These are phyloP conservation scores for Teleopsis dalmanni DNA, from an alignment of 1,140 invertebrate genomes.

Conservation along the genomic window DNA sequence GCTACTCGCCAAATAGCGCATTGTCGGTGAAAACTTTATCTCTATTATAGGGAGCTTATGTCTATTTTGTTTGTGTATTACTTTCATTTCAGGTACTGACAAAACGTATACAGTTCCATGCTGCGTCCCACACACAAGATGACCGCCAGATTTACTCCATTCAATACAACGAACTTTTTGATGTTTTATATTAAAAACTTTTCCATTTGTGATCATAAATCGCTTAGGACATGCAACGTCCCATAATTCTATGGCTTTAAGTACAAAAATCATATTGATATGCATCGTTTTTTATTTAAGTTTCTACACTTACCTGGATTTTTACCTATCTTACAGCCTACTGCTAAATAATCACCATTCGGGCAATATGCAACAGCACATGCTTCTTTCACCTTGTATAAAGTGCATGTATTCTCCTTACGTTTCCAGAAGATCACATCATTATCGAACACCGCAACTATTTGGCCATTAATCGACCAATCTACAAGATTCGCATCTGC, in stretches of 20 bases:
- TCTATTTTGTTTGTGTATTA: conserved; percentile 18
- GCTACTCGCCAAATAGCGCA: conserved; percentile 30
- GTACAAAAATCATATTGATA: background rate
- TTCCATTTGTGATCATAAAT: conserved; percentile 23
- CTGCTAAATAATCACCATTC: conserved; percentile 26
- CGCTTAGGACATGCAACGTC: conserved; percentile 16
- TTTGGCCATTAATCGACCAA: conserved; percentile 31
- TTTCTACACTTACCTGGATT: conserved; percentile 6
- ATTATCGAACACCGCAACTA: conserved; percentile 28
- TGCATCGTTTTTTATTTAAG: background rate
- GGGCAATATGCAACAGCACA: conserved; percentile 28
- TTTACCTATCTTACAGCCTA: conserved; percentile 20
- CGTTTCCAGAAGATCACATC: conserved; percentile 35
- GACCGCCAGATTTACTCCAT: conserved; percentile 22
- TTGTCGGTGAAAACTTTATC: conserved; percentile 25
- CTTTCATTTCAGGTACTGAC: conserved; percentile 13
- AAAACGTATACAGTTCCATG: conserved; percentile 22
- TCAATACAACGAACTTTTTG: conserved; percentile 25
- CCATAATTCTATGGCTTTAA: conserved; percentile 32
- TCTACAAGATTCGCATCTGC: conserved; percentile 31
- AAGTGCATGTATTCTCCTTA: conserved; percentile 25
- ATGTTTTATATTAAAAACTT: conserved; percentile 19
- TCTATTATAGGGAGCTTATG: conserved; percentile 15
- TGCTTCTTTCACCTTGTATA: conserved; percentile 26
- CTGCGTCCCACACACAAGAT: conserved; percentile 27